Evolutionary conservation across 1,140 invertebrate species (phyloP), one percentile per base, ranked within the genome.

Genomic region (Drosophila novamexicana): DNA sequence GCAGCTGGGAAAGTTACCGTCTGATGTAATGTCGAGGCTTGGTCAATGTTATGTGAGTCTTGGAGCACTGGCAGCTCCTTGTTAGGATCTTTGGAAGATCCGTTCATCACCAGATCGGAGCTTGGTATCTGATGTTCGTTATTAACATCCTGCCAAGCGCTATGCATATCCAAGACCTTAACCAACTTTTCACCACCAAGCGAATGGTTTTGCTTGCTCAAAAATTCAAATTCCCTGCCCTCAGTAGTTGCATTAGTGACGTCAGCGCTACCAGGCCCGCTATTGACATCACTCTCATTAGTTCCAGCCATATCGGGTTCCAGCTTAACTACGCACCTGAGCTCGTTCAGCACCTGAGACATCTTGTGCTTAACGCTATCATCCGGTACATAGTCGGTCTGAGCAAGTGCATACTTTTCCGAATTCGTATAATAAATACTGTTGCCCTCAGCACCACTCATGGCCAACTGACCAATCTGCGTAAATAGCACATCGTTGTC

Each of bases 311-410:
- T 34, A 64, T 68, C 66, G 6, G 61, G 57, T 12, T 75, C 37
- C 0, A 92, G 89, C 72, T 93, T 94, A 0, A 96, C 95, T 91
- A 96, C 95, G 39, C 95, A 91, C 91, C 95, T 94, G 0, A 97
- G 92, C 88, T 97, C 96, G 58, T 94, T 93, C 9, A 97, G 88
- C 1, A 97, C 96, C 77, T 95, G 95, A 0, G 94, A 95, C 96
- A 97, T 97, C 86, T 94, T 94, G 76, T 96, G 95, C 92, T 96
- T 97, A 2, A 97, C 94, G 68, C 94, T 93, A 77, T 96, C 95
- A 71, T 95, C 94, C 1, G 96, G 95, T 75, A 95, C 94, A 69
- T 93, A 94, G n/a, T 68, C 72, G 36, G 29, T 42, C 5, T 34
- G 10, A 2, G 8, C 42, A 29, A 44, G n/a, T 0, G 0, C 40